These are phyloP conservation scores for Eumaeus atala DNA, from an alignment of 1,140 invertebrate genomes.

Conservation along the genomic window DNA sequence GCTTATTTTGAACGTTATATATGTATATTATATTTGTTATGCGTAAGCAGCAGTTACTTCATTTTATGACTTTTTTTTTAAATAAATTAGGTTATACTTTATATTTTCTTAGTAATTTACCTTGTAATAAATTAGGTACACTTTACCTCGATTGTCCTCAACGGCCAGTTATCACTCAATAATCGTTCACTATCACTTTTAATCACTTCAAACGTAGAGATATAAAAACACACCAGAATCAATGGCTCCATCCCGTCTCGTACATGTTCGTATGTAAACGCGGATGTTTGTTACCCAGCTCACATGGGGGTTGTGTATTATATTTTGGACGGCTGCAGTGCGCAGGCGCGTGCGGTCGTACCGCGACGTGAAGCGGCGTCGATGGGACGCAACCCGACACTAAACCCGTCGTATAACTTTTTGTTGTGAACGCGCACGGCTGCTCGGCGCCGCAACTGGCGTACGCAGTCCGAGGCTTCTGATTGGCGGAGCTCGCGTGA, in stretches of 20 bases:
- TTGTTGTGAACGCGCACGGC: constrained; percentile 57
- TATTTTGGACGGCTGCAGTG: constrained; percentile 35
- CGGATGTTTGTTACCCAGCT: constrained; percentile 20
- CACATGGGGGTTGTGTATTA: constrained; percentile 14
- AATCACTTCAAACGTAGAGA: constrained; percentile 61
- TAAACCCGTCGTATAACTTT: constrained; percentile 69
- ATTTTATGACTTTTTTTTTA: no score
- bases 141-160: constrained; percentile 61
- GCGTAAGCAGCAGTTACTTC: no score
- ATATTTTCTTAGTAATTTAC: background rate
- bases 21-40: no score
- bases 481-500: constrained; percentile 39
- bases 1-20: no score
- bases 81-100: no score
- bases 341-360: constrained; percentile 41
- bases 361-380: constrained; percentile 57
- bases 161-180: constrained; percentile 53
- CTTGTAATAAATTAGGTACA: constrained; percentile 19
- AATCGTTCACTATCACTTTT: constrained; percentile 66
- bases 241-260: constrained; percentile 64
- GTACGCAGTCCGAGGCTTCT: constrained; percentile 24
- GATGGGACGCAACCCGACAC: constrained; percentile 70
- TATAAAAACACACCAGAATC: constrained; percentile 62
- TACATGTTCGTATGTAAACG: constrained; percentile 55
- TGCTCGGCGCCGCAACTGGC: constrained; percentile 20